A percentile compares a stretch with the other conserved stretches of the same genome.
These are phyloP conservation scores for Antrozous pallidus DNA, from an alignment of 2,797 vertebrate genomes.

Conservation along the genomic window DNA sequence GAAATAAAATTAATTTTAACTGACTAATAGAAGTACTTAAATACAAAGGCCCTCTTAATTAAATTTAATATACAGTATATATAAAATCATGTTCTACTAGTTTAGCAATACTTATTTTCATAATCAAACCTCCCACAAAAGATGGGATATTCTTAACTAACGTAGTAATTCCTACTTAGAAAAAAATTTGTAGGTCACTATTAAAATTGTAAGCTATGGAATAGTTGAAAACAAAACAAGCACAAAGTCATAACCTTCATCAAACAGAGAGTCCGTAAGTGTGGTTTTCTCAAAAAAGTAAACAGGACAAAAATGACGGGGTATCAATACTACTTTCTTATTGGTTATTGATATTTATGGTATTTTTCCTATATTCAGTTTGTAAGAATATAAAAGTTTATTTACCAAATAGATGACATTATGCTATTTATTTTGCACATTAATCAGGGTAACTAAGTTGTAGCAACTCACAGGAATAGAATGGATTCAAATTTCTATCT, in stretches of 20 bases:
- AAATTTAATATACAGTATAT: background rate
- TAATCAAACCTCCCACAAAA: constrained; percentile 25
- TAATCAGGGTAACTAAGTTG: background rate
- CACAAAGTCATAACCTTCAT: background rate
- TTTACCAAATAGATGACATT: background rate
- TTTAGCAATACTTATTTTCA: constrained; percentile 19
- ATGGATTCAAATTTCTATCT: background rate
- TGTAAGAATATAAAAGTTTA: background rate
- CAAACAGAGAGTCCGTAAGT: background rate
- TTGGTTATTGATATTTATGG: background rate
- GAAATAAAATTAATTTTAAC: background rate
- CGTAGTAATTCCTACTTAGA: background rate
- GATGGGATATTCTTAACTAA: background rate
- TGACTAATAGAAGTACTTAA: background rate
- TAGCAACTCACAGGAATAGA: background rate
- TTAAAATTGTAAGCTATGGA: background rate
- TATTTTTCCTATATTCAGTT: background rate
- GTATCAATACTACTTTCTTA: background rate
- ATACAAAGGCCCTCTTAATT: background rate
- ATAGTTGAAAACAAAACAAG: background rate
- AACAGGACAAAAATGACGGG: background rate
- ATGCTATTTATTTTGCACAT: background rate
- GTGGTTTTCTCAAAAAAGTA: background rate
- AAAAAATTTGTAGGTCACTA: background rate
- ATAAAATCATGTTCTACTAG: background rate